Base-by-base conservation (phyloP, 2,888 invertebrate species). In the Parthenolecanium corni region DNA sequence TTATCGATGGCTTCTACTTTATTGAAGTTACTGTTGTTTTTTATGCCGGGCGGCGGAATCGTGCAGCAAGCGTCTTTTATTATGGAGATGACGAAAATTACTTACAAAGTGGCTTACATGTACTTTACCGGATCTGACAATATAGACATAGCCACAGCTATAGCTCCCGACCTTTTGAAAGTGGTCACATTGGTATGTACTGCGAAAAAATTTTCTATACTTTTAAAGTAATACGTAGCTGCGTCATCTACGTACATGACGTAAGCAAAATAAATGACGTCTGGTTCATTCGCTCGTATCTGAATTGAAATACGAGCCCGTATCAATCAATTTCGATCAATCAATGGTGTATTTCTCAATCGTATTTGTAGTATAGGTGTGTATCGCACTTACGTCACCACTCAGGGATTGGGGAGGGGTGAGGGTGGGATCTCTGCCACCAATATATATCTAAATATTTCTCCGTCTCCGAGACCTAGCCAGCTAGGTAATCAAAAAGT, bases 31-130 rank as follows among this genome's bases (percentile, higher is more conserved):
- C 20, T 57, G 16, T 21, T 57, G 46, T 46, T 57, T 12, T 49
- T 49, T 23, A 61, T 38, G 38, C 61, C 61, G 4, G 61, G 49
- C n/a, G 21, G 36, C 3, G 61, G 61, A 14, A 61, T 61, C 20
- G 51, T 51, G n/a, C 49, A 61, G 20, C 61, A 61, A 49, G 51
- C 49, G 2, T 36, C 49, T 6, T 61, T 61, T 24, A 38, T 51
- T 5, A 51, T 61, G 38, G 61, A 47, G 6, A 21, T 61, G 23
- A 36, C 61, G 4, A 49, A 61, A 21, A 49, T 61, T 2, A 31
- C 49, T 36, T 61, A 38, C 49, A 49, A 61, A 18, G 51, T 40
- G 21, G 38, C 38, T 12, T 38, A 21, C 16, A 61, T 61, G 61
- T 61, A 61, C 11, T 49, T 36, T 16, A 49, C 38, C 3, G 61